Evolutionary conservation across 2,113 vertebrate species (phyloP), one percentile per base, ranked within the genome.

Genomic region (Odontesthes bonariensis): DNA sequence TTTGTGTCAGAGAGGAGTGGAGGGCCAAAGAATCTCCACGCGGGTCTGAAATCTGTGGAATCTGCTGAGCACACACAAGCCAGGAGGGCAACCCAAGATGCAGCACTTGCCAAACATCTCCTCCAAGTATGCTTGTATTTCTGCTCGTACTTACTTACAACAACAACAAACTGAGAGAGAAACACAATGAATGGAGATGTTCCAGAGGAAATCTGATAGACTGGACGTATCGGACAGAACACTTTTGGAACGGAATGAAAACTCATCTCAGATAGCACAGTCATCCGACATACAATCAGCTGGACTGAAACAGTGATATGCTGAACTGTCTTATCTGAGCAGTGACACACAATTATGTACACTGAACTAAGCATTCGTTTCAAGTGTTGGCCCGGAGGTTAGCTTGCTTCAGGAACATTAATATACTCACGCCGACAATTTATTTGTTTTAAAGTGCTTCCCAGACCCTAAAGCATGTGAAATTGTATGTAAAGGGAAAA

Each of bases 51-150:
- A 91, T 89, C 87, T 83, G 74, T 55, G 91, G 89, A 92, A 93
- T 93, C 87, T 88, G 88, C 91, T 92, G 89, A 91, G 53, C 73
- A 71, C 71, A 82, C 89, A 82, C 66, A 77, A 88, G 79, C 73
- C 79, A 33, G 51, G 68, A 72, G 8, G 8, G 40, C 33, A 60
- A 68, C 53, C 42, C 31, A 61, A 54, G 73, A 58, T 64, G 35
- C 59, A 55, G 62, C n/a, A 40, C 35, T 64, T 59, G 44, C 81
- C 67, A 66, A 59, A 59, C 19, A 33, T 47, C 44, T 38, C 7
- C 7, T 38, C 35, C 5, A 38, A 38, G 35, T 12, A n/a, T 14
- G 52, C 11, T 4, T 62, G 49, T 53, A 23, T 23, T 42, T 33
- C 31, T 69, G 31, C 46, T 42, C 1, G 6, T 40, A 54, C 4